phyloP scores from a whole-genome alignment of 2,888 invertebrate genomes.

The Chirona hameri region DNA sequence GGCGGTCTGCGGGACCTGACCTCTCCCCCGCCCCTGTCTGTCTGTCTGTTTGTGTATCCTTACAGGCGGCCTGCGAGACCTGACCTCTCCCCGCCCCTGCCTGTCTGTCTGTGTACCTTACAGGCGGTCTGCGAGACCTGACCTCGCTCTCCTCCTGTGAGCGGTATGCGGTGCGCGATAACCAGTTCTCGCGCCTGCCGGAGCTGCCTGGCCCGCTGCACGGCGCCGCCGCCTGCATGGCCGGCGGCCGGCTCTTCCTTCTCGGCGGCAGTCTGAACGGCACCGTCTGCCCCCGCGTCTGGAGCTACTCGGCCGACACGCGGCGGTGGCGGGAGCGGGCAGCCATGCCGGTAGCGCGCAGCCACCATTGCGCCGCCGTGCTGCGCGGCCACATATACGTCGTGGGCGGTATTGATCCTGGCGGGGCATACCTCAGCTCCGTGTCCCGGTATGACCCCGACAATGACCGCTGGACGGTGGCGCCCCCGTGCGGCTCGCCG shows the following conservation, averaged over 20 bases:
- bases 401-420: constrained; percentile 42
- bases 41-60: too few relatives aligned
- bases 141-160: neutral
- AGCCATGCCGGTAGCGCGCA: constrained; percentile 42
- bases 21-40: too few relatives aligned
- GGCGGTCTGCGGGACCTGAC: too few relatives aligned
- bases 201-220: constrained; percentile 36
- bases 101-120: too few relatives aligned
- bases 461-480: constrained; percentile 42
- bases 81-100: too few relatives aligned
- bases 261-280: neutral
- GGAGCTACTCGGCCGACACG: constrained; percentile 28
- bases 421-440: constrained; percentile 37
- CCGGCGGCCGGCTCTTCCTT: neutral
- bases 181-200: neutral
- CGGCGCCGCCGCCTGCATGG: constrained; percentile 35
- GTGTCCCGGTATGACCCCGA: constrained; percentile 43
- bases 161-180: neutral
- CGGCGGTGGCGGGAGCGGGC: constrained; percentile 43
- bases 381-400: constrained; percentile 43
- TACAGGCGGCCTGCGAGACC: too few relatives aligned
- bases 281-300: neutral
- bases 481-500: constrained; percentile 33
- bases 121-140: neutral
- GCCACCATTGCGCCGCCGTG: constrained; percentile 42